These are phyloP conservation scores for Mimachlamys varia DNA, from an alignment of 2,888 invertebrate genomes.

Conservation along the genomic window DNA sequence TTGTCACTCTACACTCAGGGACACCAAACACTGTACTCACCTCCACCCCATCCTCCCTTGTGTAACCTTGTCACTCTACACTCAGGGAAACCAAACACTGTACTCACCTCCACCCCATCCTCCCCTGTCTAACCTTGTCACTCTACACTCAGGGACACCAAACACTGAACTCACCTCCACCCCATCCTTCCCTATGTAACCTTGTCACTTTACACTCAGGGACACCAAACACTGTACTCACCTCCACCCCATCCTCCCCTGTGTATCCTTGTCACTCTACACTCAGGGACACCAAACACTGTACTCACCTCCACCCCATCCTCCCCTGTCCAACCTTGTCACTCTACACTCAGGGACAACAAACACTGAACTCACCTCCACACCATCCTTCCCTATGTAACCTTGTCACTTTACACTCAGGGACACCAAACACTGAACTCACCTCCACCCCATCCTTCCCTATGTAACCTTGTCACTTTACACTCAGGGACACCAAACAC, in stretches of 20 bases:
- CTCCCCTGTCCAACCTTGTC: background rate
- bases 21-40: background rate
- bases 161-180: background rate
- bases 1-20: too few relatives aligned
- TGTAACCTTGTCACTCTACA: background rate
- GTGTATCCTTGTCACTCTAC: background rate
- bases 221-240: background rate
- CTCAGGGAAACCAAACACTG: too few relatives aligned
- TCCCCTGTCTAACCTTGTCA: too few relatives aligned
- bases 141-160: background rate
- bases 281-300: too few relatives aligned
- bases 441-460: background rate
- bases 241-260: background rate
- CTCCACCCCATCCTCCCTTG: background rate
- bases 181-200: background rate
- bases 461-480: background rate
- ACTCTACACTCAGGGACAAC: conserved; percentile 72
- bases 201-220: too few relatives aligned
- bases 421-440: background rate
- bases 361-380: too few relatives aligned
- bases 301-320: background rate
- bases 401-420: too few relatives aligned
- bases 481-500: too few relatives aligned
- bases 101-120: too few relatives aligned
- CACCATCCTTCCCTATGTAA: too few relatives aligned